These are phyloP conservation scores for Falco berigora DNA, from an alignment of 2,797 vertebrate species.

Conservation along the genomic window DNA sequence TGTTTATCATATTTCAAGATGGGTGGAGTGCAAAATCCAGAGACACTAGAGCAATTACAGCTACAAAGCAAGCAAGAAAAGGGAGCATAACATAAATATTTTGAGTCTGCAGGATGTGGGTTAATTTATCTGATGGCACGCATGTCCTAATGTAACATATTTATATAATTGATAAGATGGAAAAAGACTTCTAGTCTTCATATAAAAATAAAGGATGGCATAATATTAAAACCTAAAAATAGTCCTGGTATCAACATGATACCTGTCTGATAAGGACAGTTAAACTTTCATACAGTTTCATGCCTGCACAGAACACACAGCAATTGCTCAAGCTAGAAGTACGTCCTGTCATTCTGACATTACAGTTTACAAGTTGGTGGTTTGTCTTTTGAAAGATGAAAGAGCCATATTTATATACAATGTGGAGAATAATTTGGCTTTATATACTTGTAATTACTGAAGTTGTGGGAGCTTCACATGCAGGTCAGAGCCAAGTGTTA, in stretches of 20 bases:
- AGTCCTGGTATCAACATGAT: not conserved
- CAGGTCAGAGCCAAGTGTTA: not conserved
- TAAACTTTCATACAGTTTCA: not conserved
- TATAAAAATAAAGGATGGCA: not conserved
- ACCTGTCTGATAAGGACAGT: not conserved
- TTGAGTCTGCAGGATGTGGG: conserved; percentile 43
- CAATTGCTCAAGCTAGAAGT: not conserved
- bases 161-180: not conserved
- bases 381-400: not conserved
- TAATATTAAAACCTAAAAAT: not conserved
- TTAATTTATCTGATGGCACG: not conserved
- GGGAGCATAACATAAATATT: conserved; percentile 48
- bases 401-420: not conserved
- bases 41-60: conserved; percentile 23
- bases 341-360: not conserved
- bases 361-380: not conserved
- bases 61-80: conserved; percentile 22
- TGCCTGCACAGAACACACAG: not conserved
- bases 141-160: not conserved
- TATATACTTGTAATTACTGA: not conserved
- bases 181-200: not conserved
- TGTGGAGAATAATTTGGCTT: not conserved
- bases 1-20: conserved; percentile 8
- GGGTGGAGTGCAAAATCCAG: conserved; percentile 34
- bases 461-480: not conserved